Evolutionary conservation across 2,888 invertebrate genomes (phyloP).

Genomic region (Geotrupes spiniger): DNA sequence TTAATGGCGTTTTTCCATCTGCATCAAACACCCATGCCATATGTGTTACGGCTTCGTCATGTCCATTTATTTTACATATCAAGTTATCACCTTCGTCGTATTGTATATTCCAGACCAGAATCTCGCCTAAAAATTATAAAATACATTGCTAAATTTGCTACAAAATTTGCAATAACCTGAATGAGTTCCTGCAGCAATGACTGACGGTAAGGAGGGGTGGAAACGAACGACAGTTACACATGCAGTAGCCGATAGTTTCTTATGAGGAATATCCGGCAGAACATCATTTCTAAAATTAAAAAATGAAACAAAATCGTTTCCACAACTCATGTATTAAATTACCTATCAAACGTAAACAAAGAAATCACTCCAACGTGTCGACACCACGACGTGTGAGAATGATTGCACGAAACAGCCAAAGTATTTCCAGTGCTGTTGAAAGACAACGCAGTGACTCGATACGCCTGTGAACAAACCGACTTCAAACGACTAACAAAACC

Average conservation of each 20-base stretch:
- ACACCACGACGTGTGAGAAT: conserved; percentile 48
- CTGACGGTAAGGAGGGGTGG: conserved; percentile 52
- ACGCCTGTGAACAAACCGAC: conserved; percentile 21
- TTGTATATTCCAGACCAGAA: conserved; percentile 43
- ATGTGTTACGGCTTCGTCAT: conserved; percentile 44
- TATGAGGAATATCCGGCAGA: conserved; percentile 38
- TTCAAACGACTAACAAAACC: too few relatives aligned
- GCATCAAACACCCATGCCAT: conserved; percentile 43
- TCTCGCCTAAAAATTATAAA: conserved; percentile 30
- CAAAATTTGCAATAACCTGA: conserved; percentile 37
- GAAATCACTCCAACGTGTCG: conserved; percentile 43
- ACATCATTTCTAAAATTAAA: conserved; percentile 35
- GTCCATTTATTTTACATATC: conserved; percentile 35
- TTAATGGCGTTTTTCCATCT: conserved; percentile 36
- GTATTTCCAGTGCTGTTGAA: conserved; percentile 49
- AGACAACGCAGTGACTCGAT: conserved; percentile 37
- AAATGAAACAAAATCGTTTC: conserved; percentile 6
- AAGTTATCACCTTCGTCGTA: conserved; percentile 39
- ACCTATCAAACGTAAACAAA: conserved; percentile 44
- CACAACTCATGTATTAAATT: not conserved
- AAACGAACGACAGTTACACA: conserved; percentile 51
- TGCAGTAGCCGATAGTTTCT: conserved; percentile 41
- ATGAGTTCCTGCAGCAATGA: conserved; percentile 52
- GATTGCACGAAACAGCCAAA: conserved; percentile 42
- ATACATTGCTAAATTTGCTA: too few relatives aligned